Conservation (phyloP, 2,888 invertebrate genomes). For the Prosopocoilus inquinatus region DNA sequence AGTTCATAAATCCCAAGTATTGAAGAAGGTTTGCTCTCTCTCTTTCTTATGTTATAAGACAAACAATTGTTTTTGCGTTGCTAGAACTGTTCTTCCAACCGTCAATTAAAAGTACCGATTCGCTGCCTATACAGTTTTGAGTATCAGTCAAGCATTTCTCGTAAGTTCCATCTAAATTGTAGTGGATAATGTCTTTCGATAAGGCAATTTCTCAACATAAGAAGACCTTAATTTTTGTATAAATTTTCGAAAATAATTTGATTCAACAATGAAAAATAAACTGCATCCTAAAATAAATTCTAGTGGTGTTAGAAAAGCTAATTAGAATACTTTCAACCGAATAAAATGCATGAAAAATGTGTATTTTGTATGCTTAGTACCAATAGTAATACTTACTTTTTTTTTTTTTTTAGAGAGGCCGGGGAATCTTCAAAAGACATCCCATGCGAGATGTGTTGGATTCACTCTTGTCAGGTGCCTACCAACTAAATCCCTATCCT, state of each 20-base stretch:
- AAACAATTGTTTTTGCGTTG: conserved; percentile 18
- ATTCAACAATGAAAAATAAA: conserved; percentile 1
- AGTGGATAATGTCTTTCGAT: conserved; percentile 2
- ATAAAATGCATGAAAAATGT: too few relatives aligned
- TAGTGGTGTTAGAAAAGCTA: too few relatives aligned
- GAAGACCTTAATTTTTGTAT: conserved; percentile 2
- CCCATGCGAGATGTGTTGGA: too few relatives aligned
- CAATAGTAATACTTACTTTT: too few relatives aligned
- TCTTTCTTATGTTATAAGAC: conserved; percentile 12
- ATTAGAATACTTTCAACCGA: too few relatives aligned
- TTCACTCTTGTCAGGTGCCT: too few relatives aligned
- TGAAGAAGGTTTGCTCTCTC: conserved; percentile 17
- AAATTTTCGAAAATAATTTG: conserved; percentile 5
- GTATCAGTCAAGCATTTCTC: neutral
- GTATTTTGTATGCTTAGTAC: too few relatives aligned
- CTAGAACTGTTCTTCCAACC: conserved; percentile 21
- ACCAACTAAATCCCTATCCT: too few relatives aligned
- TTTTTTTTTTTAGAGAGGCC: too few relatives aligned
- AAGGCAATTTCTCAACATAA: neutral
- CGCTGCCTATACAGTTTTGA: neutral
- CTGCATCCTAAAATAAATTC: conserved; percentile 9
- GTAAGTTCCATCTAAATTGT: conserved; percentile 3
- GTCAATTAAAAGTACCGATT: conserved; percentile 19
- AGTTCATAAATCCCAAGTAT: conserved; percentile 24
- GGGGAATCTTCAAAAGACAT: too few relatives aligned